Base-by-base conservation (phyloP, 2,797 vertebrate species). In the Lagorchestes hirsutus region DNA sequence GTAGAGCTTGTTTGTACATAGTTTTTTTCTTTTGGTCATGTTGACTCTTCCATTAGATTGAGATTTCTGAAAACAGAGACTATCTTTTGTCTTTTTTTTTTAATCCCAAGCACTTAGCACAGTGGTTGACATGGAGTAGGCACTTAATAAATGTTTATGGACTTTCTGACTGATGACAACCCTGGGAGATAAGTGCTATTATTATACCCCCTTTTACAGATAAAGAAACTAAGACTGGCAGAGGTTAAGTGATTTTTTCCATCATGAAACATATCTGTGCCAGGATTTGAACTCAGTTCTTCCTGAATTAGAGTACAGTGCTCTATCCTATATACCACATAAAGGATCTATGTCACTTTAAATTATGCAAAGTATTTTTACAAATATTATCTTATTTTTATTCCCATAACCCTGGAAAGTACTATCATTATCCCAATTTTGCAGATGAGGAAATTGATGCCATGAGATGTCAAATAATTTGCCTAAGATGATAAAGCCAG, bases 221-320 rank as follows among this genome's bases (percentile, higher is more conserved):
- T 91, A 82, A 93, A 3, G 6, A 54, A 14, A 52, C 28, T 27
- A 54, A 95, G 34, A 5, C 16, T 87, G 57, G 90, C 0, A 52
- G 50, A 54, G 92, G 55, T 54, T 59, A 55, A 18, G 29, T 91
- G 90, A 55, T 92, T 90, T 92, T 58, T 58, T 46, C 34, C 1
- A 93, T 52, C 90, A 92, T 94, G 54, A 14, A 54, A 3, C 54
- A 0, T 3, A 4, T 91, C 1, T 67, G 28, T 62, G 62, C 18
- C 54, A 90, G 82, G n/a, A 55, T 90, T 90, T 95, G 54, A 93
- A 55, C 27, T n/a, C 24, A 28, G 12, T 13, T 52, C 50, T 96
- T 0, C 82, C 57, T 55, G 24, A 54, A 4, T 58, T 50, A 28
- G 16, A n/a, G 34, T n/a, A 5, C 13, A n/a, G 62, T n/a, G 12